Conservation (phyloP, 2,888 invertebrate genomes). For the Aethes cnicana region DNA sequence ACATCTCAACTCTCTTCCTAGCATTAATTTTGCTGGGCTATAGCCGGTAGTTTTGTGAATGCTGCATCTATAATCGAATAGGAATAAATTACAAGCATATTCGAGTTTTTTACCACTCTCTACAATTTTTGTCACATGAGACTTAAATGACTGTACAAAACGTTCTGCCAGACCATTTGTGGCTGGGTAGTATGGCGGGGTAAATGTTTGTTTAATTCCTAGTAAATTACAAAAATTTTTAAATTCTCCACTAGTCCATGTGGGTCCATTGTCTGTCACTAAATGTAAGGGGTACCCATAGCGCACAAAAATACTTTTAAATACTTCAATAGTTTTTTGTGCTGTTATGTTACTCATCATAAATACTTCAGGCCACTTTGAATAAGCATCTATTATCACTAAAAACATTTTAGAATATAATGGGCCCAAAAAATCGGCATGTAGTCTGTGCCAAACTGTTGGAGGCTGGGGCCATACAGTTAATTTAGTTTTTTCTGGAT, state of each 20-base stretch:
- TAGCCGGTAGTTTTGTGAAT: background rate
- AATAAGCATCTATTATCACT: conserved; percentile 23
- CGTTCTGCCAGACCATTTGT: background rate
- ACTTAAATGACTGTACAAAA: conserved; percentile 14
- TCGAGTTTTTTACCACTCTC: conserved; percentile 1
- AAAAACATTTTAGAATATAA: conserved; percentile 25
- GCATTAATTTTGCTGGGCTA: background rate
- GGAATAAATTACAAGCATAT: conserved; percentile 10
- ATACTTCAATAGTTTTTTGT: background rate
- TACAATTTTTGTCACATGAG: conserved; percentile 14
- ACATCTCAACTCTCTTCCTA: too few species aligned
- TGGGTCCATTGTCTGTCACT: background rate
- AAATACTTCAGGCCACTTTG: background rate
- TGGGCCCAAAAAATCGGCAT: conserved; percentile 30
- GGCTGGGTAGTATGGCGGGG: background rate
- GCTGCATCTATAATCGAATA: too few species aligned
- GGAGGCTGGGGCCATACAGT: conserved; percentile 12
- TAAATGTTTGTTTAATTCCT: background rate
- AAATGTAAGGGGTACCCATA: background rate
- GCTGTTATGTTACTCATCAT: background rate
- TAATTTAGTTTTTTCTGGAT: background rate
- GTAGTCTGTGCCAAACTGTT: conserved; percentile 26
- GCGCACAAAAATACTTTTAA: background rate
- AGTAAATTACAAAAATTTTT: background rate
- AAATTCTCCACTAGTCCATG: background rate